Evolutionary conservation across 2,888 invertebrate genomes (phyloP), one percentile per base, ranked within the genome.

Genomic region (Lucinisca nassula): DNA sequence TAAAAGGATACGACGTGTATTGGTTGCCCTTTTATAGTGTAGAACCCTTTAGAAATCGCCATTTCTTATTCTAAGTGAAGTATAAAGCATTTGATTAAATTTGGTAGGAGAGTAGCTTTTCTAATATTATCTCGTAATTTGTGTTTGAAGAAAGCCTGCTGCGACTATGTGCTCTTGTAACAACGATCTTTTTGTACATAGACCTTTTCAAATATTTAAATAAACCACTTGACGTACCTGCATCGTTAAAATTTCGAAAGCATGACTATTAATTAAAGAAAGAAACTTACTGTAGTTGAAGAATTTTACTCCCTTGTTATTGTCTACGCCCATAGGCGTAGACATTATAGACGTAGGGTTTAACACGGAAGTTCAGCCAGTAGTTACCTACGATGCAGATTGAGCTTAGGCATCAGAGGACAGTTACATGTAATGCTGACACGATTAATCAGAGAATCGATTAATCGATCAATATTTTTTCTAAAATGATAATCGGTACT

Each of bases 1-100:
- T 3, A 6, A 67, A 67, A 67, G 1, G 35, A 67, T 35, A 67
- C 17, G 35, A 17, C 67, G 24, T 30, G 45, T 45, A 67, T 35
- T 24, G 67, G 12, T 35, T 67, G 67, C 14, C 67, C 35, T 67
- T 67, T 67, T 17, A 17, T 67, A 67, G 17, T 17, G 35, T 24
- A 17, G 17, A 35, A 67, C 35, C 35, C 24, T 67, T 67, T 35
- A 2, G 1, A 67, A 35, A 35, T 32, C 12, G 32, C 67, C 67
- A 35, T 35, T 67, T 67, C 67, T 67, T 35, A 35, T 32, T 10
- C 30, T 67, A 67, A 67, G 35, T 67, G 67, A 67, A 17, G 1
- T 67, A 67, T 35, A 67, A 67, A 67, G 67, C 14, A 14, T 67
- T 35, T 67, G 67, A 67, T 67, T 67, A 67, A 67, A 67, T 67